A percentile compares a stretch with the other conserved stretches of the same genome.
These are phyloP conservation scores for Plebejus argus DNA, from an alignment of 2,888 invertebrate genomes.

Conservation along the genomic window DNA sequence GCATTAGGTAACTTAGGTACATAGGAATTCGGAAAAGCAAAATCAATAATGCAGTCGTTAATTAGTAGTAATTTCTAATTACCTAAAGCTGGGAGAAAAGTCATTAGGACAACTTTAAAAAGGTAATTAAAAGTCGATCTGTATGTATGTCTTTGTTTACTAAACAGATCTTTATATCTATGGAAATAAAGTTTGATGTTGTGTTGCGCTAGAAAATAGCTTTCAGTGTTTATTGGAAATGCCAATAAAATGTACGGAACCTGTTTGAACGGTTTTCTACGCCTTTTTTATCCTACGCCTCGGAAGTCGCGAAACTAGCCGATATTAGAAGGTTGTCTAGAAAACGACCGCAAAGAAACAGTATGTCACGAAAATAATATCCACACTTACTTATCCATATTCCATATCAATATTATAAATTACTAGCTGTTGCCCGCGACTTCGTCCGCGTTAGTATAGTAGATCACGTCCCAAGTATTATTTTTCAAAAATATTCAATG, in stretches of 20 bases:
- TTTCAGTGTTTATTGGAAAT: slow-evolving; percentile 3
- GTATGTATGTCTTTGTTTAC: neutral
- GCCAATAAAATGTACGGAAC: neutral
- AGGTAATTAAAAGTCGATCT: neutral
- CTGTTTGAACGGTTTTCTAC: slow-evolving; percentile 14
- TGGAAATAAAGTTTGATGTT: neutral
- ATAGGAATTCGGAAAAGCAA: neutral
- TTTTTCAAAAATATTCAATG: too few relatives aligned
- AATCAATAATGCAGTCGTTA: neutral
- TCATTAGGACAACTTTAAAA: neutral
- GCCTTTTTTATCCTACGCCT: neutral
- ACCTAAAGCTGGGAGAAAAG: neutral
- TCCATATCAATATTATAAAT: too few relatives aligned
- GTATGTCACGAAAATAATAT: too few relatives aligned
- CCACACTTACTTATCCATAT: too few relatives aligned
- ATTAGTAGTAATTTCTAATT: neutral
- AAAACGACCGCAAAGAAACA: neutral
- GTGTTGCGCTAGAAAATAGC: neutral
- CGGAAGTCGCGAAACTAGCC: neutral
- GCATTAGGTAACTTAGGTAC: too few relatives aligned
- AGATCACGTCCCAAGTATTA: too few relatives aligned
- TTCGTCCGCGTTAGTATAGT: too few relatives aligned
- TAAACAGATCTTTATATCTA: neutral
- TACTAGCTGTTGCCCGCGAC: too few relatives aligned
- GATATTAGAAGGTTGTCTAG: neutral